phyloP scores from a whole-genome alignment of 2,888 invertebrate genomes.

The Harmothoe impar region DNA sequence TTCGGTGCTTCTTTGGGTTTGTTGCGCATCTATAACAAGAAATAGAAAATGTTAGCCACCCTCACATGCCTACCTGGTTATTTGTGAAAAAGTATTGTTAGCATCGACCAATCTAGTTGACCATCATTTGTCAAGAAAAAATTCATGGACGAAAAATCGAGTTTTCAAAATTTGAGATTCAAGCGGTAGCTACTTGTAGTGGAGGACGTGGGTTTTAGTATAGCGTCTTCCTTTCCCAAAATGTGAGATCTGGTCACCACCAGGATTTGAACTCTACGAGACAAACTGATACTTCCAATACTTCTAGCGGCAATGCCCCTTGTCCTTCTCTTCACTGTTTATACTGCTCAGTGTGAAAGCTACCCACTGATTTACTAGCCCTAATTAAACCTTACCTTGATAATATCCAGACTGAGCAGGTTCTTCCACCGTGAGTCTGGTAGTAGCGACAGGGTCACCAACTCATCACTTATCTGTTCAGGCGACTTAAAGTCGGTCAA shows the following conservation, averaged over 20 bases:
- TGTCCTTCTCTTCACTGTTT: no score
- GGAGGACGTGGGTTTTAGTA: no score
- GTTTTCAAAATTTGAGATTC: no score
- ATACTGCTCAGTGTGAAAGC: no score
- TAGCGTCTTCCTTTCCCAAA: no score
- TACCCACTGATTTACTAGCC: no score
- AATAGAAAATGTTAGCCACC: neutral
- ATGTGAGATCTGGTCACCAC: no score
- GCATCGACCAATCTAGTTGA: neutral
- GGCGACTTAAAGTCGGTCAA: constrained; percentile 87
- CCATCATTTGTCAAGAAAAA: neutral
- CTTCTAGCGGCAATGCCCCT: no score
- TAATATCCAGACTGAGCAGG: constrained; percentile 92
- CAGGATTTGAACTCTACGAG: no score
- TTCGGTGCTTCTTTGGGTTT: constrained; percentile 94
- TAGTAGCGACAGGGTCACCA: constrained; percentile 93
- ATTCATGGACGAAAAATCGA: no score
- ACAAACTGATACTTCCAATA: no score
- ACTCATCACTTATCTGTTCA: constrained; percentile 89
- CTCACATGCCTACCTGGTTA: neutral
- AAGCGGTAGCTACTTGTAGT: no score
- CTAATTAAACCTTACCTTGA: constrained; percentile 86
- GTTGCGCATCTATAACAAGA: constrained; percentile 86
- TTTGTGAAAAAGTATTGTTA: neutral
- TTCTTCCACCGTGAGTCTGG: constrained; percentile 96